Conservation (phyloP, 2,113 vertebrate species). For the Notarius quadriscutis region DNA sequence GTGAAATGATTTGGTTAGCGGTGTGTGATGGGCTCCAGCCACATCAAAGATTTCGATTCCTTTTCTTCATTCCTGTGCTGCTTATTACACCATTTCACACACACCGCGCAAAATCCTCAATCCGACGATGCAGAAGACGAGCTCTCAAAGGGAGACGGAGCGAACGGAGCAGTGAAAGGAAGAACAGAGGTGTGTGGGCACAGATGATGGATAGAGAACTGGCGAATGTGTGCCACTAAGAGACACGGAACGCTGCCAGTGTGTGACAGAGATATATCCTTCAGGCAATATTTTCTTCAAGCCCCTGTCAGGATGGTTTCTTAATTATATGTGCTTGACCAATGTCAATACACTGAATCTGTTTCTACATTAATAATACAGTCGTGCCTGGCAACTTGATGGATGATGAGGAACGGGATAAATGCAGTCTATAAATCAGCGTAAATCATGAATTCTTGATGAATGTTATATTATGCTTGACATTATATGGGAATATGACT, state of each 20-base stretch:
- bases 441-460: neutral
- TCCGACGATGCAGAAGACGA: neutral
- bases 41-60: slow-evolving; percentile 46
- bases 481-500: neutral
- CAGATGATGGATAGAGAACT: slow-evolving; percentile 13
- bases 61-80: slow-evolving; percentile 17
- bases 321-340: slow-evolving; percentile 10
- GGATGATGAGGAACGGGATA: neutral
- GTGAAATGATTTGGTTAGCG: slow-evolving; percentile 42
- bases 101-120: neutral
- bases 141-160: neutral
- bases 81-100: slow-evolving; percentile 13
- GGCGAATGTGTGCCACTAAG: neutral
- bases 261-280: slow-evolving; percentile 7
- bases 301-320: neutral
- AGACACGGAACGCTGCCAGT: neutral
- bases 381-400: neutral
- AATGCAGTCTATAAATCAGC: neutral
- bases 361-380: slow-evolving; percentile 1
- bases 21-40: slow-evolving; percentile 35
- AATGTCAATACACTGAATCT: neutral
- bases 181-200: neutral
- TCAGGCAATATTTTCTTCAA: slow-evolving; percentile 9
- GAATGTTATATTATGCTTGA: neutral
- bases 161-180: neutral